Evolutionary conservation across 2,113 vertebrate genomes (phyloP).

Genomic region (Gallinago undulata): DNA sequence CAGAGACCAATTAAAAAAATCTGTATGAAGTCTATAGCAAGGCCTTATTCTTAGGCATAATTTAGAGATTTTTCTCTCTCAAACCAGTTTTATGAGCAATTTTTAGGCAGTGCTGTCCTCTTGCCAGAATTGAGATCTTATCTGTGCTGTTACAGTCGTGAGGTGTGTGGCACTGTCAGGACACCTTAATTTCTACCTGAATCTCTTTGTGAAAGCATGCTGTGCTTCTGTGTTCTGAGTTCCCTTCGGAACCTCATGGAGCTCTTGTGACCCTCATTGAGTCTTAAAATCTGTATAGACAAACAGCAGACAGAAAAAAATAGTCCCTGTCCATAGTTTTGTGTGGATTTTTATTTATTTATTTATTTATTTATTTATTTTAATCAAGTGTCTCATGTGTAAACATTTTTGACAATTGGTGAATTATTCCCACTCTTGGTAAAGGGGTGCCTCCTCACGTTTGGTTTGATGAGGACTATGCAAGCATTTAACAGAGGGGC

Average conservation of each 20-base stretch:
- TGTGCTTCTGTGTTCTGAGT: neutral
- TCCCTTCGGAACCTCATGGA: neutral
- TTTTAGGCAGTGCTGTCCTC: neutral
- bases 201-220: neutral
- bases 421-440: neutral
- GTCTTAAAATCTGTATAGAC: neutral
- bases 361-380: neutral
- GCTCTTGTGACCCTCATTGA: neutral
- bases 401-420: neutral
- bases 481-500: rapidly evolving
- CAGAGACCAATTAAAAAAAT: neutral
- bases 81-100: neutral
- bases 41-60: neutral
- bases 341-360: too few relatives aligned
- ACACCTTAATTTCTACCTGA: neutral
- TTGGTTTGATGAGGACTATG: neutral
- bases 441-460: neutral
- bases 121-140: neutral
- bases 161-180: neutral
- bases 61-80: neutral
- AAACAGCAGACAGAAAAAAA: neutral
- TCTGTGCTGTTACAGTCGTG: rapidly evolving
- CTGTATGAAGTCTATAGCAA: neutral
- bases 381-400: rapidly evolving
- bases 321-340: neutral